Conservation (phyloP, 64 coral and sea anemone species). For the Pachyseris speciosa region DNA sequence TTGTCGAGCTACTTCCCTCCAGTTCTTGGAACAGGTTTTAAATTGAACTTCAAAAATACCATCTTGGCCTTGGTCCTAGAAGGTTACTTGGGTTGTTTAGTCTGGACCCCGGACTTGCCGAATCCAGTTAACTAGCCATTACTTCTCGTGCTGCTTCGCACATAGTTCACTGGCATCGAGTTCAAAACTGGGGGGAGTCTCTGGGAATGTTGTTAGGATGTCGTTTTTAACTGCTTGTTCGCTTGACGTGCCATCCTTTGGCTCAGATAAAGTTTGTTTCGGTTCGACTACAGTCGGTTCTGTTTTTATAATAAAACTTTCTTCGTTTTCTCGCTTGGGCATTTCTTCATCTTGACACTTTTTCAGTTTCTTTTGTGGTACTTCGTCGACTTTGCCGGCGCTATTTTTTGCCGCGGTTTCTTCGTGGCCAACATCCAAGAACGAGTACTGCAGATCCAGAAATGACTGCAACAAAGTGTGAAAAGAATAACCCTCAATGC, state of each 20-base stretch:
- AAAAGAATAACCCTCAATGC: too few relatives aligned
- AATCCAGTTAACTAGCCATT: background rate
- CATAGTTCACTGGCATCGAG: background rate
- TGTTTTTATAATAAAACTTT: background rate
- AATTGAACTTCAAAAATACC: too few relatives aligned
- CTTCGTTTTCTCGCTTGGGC: background rate
- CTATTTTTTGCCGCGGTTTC: background rate
- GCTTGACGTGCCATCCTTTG: background rate
- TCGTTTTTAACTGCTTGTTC: background rate
- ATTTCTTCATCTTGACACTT: background rate
- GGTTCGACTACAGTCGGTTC: background rate
- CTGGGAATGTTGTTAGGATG: constrained; percentile 14
- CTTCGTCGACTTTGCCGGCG: background rate
- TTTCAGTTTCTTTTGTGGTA: constrained; percentile 10
- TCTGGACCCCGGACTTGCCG: too few relatives aligned
- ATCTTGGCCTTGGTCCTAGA: too few relatives aligned
- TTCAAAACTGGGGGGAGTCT: constrained; percentile 43
- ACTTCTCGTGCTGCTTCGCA: too few relatives aligned
- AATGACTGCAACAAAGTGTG: constrained; percentile 32
- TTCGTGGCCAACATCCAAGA: constrained; percentile 39
- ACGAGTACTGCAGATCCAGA: constrained; percentile 72
- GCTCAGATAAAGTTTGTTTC: background rate
- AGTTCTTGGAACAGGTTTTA: too few relatives aligned
- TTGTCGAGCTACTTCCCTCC: too few relatives aligned
- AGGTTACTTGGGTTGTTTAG: too few relatives aligned